Conservation (phyloP, 2,888 invertebrate genomes). For the Ceratothoa steindachneri region DNA sequence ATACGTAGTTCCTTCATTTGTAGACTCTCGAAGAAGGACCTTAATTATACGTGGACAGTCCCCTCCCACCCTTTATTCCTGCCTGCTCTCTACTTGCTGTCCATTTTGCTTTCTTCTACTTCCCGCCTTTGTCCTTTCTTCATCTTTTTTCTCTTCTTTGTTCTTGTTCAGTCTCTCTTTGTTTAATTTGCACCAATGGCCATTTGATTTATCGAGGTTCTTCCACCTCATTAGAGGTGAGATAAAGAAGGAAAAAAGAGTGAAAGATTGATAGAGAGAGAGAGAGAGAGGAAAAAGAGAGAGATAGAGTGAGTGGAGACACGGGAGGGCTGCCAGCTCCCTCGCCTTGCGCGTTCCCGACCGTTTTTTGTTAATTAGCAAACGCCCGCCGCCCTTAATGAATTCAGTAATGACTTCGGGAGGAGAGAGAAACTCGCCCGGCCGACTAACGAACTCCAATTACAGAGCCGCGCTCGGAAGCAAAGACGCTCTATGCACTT, state of each 20-base stretch:
- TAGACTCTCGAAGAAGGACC: background rate
- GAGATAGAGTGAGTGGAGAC: too few species aligned
- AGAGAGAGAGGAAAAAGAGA: too few species aligned
- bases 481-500: slow-evolving; percentile 39
- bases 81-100: too few species aligned
- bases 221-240: background rate
- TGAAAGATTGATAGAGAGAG: too few species aligned
- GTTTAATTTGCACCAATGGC: background rate
- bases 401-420: slow-evolving; percentile 45
- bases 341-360: slow-evolving; percentile 33
- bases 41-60: slow-evolving; percentile 4
- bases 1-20: background rate
- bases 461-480: slow-evolving; percentile 30
- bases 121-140: too few species aligned
- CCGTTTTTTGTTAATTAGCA: slow-evolving; percentile 45
- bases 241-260: too few species aligned
- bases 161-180: background rate
- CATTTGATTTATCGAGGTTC: background rate
- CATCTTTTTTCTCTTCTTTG: too few species aligned
- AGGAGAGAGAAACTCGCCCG: slow-evolving; percentile 35
- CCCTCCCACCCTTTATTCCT: background rate
- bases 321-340: too few species aligned
- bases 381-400: slow-evolving; percentile 41
- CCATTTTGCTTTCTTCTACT: too few species aligned
- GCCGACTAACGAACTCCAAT: slow-evolving; percentile 43